Conservation (phyloP, 2,113 vertebrate species). For the Halcyon senegalensis region DNA sequence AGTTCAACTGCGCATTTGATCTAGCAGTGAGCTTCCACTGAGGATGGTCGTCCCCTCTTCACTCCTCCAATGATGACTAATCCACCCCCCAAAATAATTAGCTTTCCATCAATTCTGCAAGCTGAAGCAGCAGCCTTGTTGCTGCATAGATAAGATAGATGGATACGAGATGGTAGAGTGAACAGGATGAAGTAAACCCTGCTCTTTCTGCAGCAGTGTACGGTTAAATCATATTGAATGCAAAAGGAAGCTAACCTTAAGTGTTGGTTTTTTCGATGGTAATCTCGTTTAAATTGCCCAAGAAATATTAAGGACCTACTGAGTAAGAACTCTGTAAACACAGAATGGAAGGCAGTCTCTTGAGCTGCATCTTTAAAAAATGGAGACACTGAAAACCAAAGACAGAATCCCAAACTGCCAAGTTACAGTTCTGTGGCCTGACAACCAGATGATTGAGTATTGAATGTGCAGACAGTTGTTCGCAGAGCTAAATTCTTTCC, state of each 20-base stretch:
- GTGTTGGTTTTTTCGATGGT: not conserved
- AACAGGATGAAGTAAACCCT: not conserved
- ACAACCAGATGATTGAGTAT: not conserved
- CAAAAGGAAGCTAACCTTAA: not conserved
- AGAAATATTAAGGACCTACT: not conserved
- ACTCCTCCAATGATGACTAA: not conserved
- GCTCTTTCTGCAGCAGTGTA: not conserved
- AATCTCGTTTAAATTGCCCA: not conserved
- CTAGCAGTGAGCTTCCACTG: not conserved
- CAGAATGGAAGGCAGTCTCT: not conserved
- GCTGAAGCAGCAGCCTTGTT: not conserved
- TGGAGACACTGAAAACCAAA: not conserved
- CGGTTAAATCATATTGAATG: not conserved
- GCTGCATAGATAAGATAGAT: not conserved
- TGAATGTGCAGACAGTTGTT: not conserved
- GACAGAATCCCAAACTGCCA: not conserved
- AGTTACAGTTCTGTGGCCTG: not conserved
- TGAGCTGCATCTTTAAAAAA: not conserved
- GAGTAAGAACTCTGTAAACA: not conserved
- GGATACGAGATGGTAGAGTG: not conserved
- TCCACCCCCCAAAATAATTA: not conserved
- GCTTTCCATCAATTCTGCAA: not conserved
- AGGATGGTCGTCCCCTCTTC: not conserved
- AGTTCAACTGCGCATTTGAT: not conserved
- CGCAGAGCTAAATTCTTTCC: not conserved